Evolutionary conservation across 2,888 invertebrate genomes (phyloP).

Genomic region (Drosophila greeni): DNA sequence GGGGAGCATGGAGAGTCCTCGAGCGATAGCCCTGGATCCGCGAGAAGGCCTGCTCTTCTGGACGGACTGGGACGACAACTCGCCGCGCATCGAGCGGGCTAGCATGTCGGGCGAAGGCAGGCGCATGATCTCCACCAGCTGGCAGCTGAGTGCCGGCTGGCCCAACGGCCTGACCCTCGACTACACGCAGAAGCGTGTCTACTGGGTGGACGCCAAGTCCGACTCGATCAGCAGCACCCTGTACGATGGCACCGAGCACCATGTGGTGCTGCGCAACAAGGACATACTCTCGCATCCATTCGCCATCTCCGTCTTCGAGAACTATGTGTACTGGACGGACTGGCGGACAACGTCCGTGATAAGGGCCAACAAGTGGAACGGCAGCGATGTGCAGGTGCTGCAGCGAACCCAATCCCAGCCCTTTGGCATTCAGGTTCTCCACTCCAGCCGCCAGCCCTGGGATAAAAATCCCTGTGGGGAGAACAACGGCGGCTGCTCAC

Average conservation of each 20-base stretch:
- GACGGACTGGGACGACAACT: conserved; percentile 91
- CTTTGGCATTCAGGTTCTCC: conserved; percentile 92
- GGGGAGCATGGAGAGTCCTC: conserved; percentile 90
- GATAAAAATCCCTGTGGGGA: conserved; percentile 83
- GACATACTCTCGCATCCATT: conserved; percentile 91
- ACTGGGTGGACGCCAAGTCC: conserved; percentile 93
- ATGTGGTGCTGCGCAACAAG: conserved; percentile 83
- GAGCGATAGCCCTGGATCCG: conserved; percentile 91
- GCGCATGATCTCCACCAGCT: conserved; percentile 80
- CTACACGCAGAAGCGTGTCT: conserved; percentile 85
- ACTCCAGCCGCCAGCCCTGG: conserved; percentile 86
- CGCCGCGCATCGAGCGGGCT: conserved; percentile 89
- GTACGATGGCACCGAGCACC: conserved; percentile 88
- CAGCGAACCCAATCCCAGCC: conserved; percentile 92
- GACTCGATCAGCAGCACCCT: conserved; percentile 91
- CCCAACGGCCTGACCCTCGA: conserved; percentile 91
- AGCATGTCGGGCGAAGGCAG: conserved; percentile 87
- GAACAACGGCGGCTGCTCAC: conserved; percentile 88
- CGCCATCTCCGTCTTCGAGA: conserved; percentile 91
- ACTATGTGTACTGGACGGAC: conserved; percentile 95
- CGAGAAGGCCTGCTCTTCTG: conserved; percentile 88
- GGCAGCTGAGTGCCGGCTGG: conserved; percentile 84
- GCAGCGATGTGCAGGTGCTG: conserved; percentile 86
- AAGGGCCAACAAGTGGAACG: conserved; percentile 93
- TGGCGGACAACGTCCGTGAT: conserved; percentile 93